phyloP scores from a whole-genome alignment of 2,888 invertebrate species.

The Eristalis tenax region DNA sequence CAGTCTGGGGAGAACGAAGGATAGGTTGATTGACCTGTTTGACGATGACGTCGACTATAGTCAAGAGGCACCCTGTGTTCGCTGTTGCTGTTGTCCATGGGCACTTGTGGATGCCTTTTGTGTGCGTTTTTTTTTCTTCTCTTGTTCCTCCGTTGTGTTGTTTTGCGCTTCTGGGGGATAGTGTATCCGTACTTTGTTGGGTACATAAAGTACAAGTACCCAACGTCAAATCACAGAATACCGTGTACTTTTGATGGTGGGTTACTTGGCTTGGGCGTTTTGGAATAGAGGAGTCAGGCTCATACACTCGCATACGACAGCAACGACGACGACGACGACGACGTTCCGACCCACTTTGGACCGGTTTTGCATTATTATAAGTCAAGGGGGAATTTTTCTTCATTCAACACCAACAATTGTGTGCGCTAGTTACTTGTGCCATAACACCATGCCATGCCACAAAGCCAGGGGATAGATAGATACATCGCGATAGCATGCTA shows the following conservation, averaged over 20 bases:
- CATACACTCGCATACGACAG: neutral
- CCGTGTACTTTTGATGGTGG: slow-evolving; percentile 15
- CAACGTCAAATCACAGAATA: neutral
- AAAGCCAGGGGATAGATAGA: slow-evolving; percentile 36
- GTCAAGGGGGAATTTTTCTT: slow-evolving; percentile 64
- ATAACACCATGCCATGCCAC: slow-evolving; percentile 26
- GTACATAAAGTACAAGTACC: slow-evolving; percentile 29
- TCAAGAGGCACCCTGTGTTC: slow-evolving; percentile 42
- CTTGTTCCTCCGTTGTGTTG: neutral
- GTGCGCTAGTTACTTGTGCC: slow-evolving; percentile 35
- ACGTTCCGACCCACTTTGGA: slow-evolving; percentile 69
- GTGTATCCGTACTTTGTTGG: slow-evolving; percentile 37
- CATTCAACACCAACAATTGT: slow-evolving; percentile 48
- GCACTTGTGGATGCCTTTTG: slow-evolving; percentile 42
- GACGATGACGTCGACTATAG: slow-evolving; percentile 62
- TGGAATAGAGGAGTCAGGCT: neutral
- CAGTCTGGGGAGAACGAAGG: slow-evolving; percentile 41
- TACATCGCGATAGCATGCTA: neutral
- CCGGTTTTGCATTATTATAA: slow-evolving; percentile 69
- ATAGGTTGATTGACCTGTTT: slow-evolving; percentile 71
- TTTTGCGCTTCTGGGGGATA: slow-evolving; percentile 32
- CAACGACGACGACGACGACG: neutral
- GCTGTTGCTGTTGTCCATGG: neutral
- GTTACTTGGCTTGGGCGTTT: neutral
- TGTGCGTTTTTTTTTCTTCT: neutral